A percentile compares a stretch with the other conserved stretches of the same genome.
These are phyloP conservation scores for Penaeus japonicus DNA, from an alignment of 1,140 invertebrate genomes.

Conservation along the genomic window DNA sequence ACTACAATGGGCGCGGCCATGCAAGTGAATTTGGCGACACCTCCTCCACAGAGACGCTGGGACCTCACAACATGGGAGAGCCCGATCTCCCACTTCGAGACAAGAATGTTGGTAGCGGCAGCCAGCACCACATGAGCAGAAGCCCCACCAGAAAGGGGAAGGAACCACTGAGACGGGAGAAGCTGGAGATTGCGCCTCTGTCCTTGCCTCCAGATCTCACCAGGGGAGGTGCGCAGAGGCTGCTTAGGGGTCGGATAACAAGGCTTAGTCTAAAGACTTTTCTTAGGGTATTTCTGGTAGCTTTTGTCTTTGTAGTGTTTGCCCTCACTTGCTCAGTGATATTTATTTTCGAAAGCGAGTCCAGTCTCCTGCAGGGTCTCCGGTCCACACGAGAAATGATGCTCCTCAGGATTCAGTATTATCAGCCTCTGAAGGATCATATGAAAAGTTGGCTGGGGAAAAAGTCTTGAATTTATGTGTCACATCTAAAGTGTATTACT, in stretches of 20 bases:
- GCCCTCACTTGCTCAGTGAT: constrained; percentile 46
- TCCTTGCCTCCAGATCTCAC: constrained; percentile 35
- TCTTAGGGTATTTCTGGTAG: constrained; percentile 47
- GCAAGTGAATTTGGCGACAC: constrained; percentile 50
- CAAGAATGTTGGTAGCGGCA: not conserved
- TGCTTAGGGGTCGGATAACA: constrained; percentile 23
- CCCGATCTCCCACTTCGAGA: too few species aligned
- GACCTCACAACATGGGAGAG: not conserved
- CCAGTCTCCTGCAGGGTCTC: constrained; percentile 31
- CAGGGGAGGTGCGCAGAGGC: constrained; percentile 21
- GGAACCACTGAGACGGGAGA: not conserved
- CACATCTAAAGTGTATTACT: not conserved
- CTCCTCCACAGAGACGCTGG: constrained; percentile 44
- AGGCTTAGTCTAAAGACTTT: constrained; percentile 42
- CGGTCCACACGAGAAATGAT: constrained; percentile 42
- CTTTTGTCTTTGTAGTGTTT: constrained; percentile 46
- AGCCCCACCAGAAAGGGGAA: constrained; percentile 24
- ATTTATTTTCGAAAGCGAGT: constrained; percentile 48
- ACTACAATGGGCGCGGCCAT: constrained; percentile 43
- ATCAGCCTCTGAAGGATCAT: constrained; percentile 38
- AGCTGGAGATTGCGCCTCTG: not conserved
- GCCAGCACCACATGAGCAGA: not conserved
- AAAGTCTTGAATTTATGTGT: constrained; percentile 25
- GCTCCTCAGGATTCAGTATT: constrained; percentile 51
- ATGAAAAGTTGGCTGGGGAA: constrained; percentile 42